phyloP scores from a whole-genome alignment of 2,888 invertebrate species.

The Stomorhina lunata region DNA sequence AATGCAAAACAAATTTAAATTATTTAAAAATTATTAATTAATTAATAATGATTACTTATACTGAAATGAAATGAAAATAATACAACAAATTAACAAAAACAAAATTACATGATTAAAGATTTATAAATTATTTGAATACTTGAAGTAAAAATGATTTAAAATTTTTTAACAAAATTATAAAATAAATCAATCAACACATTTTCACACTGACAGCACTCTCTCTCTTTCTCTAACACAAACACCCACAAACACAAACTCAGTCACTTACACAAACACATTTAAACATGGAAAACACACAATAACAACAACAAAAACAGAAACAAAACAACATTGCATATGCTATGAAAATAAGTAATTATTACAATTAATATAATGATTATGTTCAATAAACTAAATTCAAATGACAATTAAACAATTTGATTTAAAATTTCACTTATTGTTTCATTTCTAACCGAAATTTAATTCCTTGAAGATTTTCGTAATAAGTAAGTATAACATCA shows the following conservation, averaged over 20 bases:
- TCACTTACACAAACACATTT: constrained; percentile 10
- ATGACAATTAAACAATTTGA: constrained; percentile 69
- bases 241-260: not conserved
- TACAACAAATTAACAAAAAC: constrained; percentile 22
- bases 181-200: constrained; percentile 31
- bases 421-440: constrained; percentile 60
- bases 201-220: not conserved
- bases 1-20: constrained; percentile 57
- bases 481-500: too few relatives aligned
- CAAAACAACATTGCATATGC: constrained; percentile 51
- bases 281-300: not conserved
- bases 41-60: constrained; percentile 47
- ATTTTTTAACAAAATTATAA: constrained; percentile 34
- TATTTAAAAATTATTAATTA: constrained; percentile 45
- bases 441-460: not conserved
- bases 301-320: not conserved
- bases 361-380: constrained; percentile 73
- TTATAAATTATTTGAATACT: constrained; percentile 50
- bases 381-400: constrained; percentile 74
- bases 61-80: constrained; percentile 35
- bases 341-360: constrained; percentile 62
- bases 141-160: constrained; percentile 48
- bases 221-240: constrained; percentile 3
- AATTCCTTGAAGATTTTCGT: too few relatives aligned
- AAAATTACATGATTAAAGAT: constrained; percentile 32